Conservation (phyloP, 1,140 invertebrate genomes). For the Wiebesia pumilae region DNA sequence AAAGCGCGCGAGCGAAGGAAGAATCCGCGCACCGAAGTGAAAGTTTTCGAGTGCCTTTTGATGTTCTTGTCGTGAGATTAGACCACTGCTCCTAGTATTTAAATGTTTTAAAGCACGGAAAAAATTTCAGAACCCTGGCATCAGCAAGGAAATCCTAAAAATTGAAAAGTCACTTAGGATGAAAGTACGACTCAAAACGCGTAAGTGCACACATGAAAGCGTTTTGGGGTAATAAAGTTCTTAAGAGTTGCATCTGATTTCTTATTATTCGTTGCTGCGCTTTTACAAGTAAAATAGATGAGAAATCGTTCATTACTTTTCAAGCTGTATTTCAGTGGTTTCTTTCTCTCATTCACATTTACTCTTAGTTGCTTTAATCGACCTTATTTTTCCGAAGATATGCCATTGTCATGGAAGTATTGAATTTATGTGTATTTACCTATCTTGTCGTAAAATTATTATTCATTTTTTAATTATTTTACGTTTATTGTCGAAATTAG, state of each 20-base stretch:
- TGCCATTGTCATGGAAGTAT: too few species aligned
- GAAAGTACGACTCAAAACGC: not conserved
- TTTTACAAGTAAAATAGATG: not conserved
- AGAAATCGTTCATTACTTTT: not conserved
- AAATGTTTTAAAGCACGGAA: not conserved
- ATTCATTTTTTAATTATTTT: too few species aligned
- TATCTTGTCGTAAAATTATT: too few species aligned
- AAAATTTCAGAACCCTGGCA: too few species aligned
- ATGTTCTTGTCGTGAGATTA: not conserved
- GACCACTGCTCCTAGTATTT: not conserved
- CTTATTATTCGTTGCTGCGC: not conserved
- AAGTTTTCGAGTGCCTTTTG: not conserved
- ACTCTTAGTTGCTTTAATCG: too few species aligned
- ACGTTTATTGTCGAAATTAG: too few species aligned
- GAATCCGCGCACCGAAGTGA: not conserved
- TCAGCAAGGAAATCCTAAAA: constrained; percentile 1
- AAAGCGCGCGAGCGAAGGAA: not conserved
- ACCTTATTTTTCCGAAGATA: too few species aligned
- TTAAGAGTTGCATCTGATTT: not conserved
- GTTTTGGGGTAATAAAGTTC: constrained; percentile 27
- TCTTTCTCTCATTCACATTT: too few species aligned
- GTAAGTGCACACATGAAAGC: not conserved
- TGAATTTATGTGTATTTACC: too few species aligned
- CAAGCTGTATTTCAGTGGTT: too few species aligned
- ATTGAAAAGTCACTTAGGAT: constrained; percentile 4